A percentile compares a stretch with the other conserved stretches of the same genome.
Conservation (phyloP, 1,140 invertebrate genomes). For the Drosophila lacteicornis region DNA sequence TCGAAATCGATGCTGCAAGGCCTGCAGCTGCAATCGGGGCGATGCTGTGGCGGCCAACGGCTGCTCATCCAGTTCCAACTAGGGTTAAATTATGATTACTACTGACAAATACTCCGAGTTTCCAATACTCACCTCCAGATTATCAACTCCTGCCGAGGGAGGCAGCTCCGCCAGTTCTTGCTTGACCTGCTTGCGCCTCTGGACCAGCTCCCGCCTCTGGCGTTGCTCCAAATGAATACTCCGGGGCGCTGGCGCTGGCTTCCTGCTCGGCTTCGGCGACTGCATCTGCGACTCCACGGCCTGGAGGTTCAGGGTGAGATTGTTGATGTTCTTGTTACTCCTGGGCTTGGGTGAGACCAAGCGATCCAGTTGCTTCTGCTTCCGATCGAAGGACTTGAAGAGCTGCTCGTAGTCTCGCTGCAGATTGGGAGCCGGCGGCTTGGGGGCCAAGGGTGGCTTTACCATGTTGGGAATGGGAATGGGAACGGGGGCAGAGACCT, state of each 20-base stretch:
- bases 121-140: conserved; percentile 33
- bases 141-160: conserved; percentile 11
- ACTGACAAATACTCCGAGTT: too few relatives aligned
- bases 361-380: conserved; percentile 63
- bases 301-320: conserved; percentile 76
- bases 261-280: conserved; percentile 67
- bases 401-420: conserved; percentile 82
- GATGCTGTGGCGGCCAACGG: conserved; percentile 21
- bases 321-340: conserved; percentile 79
- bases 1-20: conserved; percentile 74
- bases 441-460: conserved; percentile 60
- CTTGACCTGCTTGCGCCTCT: conserved; percentile 73
- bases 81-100: too few relatives aligned
- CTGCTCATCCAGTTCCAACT: conserved; percentile 32
- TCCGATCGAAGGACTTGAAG: conserved; percentile 82
- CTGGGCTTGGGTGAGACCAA: conserved; percentile 55
- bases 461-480: conserved; percentile 29
- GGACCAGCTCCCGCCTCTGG: conserved; percentile 86
- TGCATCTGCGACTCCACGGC: conserved; percentile 18
- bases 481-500: neutral
- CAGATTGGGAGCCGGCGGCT: conserved; percentile 62
- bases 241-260: conserved; percentile 75
- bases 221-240: conserved; percentile 86
- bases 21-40: conserved; percentile 55
- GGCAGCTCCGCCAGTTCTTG: conserved; percentile 58